Evolutionary conservation across 2,113 vertebrate species (phyloP).

Genomic region (Perca flavescens): DNA sequence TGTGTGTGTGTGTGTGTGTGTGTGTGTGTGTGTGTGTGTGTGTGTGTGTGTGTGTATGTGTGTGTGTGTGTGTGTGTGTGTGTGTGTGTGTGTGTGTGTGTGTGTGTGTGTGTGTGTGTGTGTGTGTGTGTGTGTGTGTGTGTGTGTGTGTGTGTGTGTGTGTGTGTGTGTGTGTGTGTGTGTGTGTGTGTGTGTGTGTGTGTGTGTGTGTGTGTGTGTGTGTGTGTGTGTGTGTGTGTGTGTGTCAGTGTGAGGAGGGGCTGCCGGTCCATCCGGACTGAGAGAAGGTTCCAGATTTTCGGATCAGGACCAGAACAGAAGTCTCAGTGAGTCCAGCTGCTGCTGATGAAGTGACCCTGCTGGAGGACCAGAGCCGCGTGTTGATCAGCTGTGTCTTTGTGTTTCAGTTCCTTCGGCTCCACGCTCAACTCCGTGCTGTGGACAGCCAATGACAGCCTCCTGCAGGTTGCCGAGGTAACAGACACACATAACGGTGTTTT

Average conservation of each 20-base stretch:
- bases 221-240: not conserved
- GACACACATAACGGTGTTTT: not conserved
- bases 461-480: slow-evolving; percentile 66
- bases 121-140: not conserved
- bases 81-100: not conserved
- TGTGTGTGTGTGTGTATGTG: not conserved
- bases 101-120: not conserved
- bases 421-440: slow-evolving; percentile 46
- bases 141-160: not conserved
- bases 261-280: slow-evolving; percentile 35
- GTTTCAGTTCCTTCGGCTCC: slow-evolving; percentile 62
- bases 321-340: slow-evolving; percentile 50
- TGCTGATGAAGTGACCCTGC: not conserved
- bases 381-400: slow-evolving; percentile 7
- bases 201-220: not conserved
- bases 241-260: slow-evolving; percentile 21
- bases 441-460: slow-evolving; percentile 55
- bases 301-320: slow-evolving; percentile 45
- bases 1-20: not conserved
- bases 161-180: not conserved
- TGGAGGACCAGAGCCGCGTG: not conserved
- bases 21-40: not conserved
- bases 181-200: not conserved
- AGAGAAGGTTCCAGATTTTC: slow-evolving; percentile 63
- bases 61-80: not conserved